A percentile compares a stretch with the other conserved stretches of the same genome.
These are phyloP conservation scores for Acropora yongei DNA, from an alignment of 64 coral and sea anemone species.

Conservation along the genomic window DNA sequence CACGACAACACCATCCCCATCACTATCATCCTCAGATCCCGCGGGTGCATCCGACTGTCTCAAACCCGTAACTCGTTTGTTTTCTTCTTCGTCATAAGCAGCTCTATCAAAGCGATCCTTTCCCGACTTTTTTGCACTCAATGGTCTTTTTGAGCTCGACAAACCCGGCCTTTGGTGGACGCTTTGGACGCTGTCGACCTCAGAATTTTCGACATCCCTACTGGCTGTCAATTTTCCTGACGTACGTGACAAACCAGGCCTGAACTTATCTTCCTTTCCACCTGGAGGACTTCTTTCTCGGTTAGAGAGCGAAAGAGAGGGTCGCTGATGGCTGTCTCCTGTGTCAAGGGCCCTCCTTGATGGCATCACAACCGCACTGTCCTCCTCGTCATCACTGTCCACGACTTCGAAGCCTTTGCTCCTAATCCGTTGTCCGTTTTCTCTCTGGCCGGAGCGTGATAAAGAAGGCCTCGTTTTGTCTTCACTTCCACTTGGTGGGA, in stretches of 20 bases:
- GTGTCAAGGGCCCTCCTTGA: not conserved
- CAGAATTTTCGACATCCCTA: not conserved
- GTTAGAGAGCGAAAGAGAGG: not conserved
- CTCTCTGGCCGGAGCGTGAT: not conserved
- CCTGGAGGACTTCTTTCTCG: not conserved
- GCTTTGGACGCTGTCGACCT: not conserved
- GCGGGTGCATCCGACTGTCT: not conserved
- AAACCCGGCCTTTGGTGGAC: not conserved
- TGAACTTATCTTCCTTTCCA: not conserved
- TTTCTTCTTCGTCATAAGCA: not conserved
- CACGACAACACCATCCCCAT: constrained; percentile 20
- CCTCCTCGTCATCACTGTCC: no score
- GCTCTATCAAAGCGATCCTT: not conserved
- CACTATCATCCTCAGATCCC: constrained; percentile 33
- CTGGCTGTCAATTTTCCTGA: not conserved
- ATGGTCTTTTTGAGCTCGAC: constrained; percentile 5
- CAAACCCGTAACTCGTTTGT: not conserved
- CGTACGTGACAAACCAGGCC: not conserved
- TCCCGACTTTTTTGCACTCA: constrained; percentile 6
- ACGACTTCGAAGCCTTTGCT: no score
- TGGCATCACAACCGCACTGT: no score
- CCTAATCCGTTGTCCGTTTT: no score
- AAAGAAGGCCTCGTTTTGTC: not conserved
- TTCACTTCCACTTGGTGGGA: not conserved
- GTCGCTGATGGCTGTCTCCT: not conserved